phyloP scores from a whole-genome alignment of 2,888 invertebrate genomes.

The Drosophila bunnanda region DNA sequence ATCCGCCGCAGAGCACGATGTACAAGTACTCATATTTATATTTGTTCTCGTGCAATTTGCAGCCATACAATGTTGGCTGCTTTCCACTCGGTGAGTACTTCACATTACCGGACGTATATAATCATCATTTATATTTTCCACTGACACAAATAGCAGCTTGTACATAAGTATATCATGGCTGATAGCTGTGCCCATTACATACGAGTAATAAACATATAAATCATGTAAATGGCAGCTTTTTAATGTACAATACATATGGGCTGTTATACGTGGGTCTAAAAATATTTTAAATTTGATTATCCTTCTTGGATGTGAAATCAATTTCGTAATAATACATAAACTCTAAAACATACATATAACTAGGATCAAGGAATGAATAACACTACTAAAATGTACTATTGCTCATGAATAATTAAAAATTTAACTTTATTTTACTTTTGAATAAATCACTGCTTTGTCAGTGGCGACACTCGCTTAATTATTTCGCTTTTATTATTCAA shows the following conservation, averaged over 20 bases:
- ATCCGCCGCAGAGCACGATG: conserved; percentile 39
- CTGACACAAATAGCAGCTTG: conserved; percentile 15
- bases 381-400: not conserved
- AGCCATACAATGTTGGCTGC: conserved; percentile 39
- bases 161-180: not conserved
- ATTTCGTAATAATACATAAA: too few species aligned
- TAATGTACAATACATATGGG: not conserved
- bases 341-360: too few species aligned
- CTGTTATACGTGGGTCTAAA: not conserved
- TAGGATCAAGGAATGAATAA: not conserved
- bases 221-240: not conserved
- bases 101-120: conserved; percentile 33
- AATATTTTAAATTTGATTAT: not conserved
- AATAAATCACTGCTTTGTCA: not conserved
- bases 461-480: not conserved
- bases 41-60: conserved; percentile 43
- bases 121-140: conserved; percentile 37
- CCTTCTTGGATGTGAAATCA: too few species aligned
- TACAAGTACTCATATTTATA: conserved; percentile 40
- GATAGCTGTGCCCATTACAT: not conserved
- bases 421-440: not conserved
- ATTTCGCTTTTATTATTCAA: not conserved
- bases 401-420: not conserved
- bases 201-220: not conserved
- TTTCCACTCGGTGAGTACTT: conserved; percentile 35